Evolutionary conservation across 2,888 invertebrate genomes (phyloP).

Genomic region (Stictocephala bisonia): DNA sequence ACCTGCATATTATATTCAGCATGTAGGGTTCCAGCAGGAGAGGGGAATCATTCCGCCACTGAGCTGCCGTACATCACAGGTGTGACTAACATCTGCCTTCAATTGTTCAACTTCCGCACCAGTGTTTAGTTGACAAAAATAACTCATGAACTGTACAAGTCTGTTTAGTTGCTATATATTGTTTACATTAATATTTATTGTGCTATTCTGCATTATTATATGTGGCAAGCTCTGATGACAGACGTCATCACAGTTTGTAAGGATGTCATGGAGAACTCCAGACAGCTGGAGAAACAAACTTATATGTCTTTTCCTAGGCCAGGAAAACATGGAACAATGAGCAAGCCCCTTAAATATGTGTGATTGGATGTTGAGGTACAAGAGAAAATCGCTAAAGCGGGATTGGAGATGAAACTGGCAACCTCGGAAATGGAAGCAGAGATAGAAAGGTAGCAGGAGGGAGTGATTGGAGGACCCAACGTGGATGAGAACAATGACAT

Average conservation of each 20-base stretch:
- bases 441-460: conserved; percentile 94
- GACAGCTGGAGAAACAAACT: conserved; percentile 77
- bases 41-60: too few relatives aligned
- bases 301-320: conserved; percentile 96
- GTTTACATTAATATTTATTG: too few relatives aligned
- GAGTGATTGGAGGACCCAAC: conserved; percentile 58
- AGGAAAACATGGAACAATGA: conserved; percentile 96
- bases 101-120: too few relatives aligned
- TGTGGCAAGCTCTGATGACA: conserved; percentile 94
- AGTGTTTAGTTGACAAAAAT: too few relatives aligned
- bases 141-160: too few relatives aligned
- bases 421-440: conserved; percentile 96
- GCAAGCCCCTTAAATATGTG: conserved; percentile 91
- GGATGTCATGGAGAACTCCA: conserved; percentile 83
- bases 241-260: conserved; percentile 88
- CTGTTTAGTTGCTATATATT: too few relatives aligned
- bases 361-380: conserved; percentile 90
- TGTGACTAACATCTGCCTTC: too few relatives aligned
- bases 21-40: too few relatives aligned
- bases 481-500: conserved; percentile 74
- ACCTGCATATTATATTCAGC: too few relatives aligned
- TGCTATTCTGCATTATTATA: too few relatives aligned
- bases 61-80: too few relatives aligned
- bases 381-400: conserved; percentile 96
- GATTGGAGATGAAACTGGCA: conserved; percentile 96